Conservation (phyloP, 1,140 invertebrate genomes). For the Parapsyche elsis region DNA sequence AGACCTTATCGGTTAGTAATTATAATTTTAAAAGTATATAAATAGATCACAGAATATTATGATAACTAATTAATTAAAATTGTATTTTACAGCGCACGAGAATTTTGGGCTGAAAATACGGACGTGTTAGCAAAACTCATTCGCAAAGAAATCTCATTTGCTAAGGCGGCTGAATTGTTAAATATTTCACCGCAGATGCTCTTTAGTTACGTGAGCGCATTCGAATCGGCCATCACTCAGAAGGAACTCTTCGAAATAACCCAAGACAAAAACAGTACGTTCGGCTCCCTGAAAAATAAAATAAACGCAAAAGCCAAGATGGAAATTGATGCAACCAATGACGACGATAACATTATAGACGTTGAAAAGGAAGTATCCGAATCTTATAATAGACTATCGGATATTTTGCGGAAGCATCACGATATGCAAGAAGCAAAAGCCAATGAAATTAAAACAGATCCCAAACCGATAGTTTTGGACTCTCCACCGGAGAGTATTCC, state of each 20-base stretch:
- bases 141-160: conserved; percentile 76
- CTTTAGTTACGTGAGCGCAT: conserved; percentile 70
- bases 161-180: conserved; percentile 77
- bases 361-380: neutral
- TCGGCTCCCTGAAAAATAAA: neutral
- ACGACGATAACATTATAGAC: neutral
- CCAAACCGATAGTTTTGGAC: neutral
- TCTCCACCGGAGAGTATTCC: neutral
- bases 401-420: conserved; percentile 34
- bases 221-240: conserved; percentile 32
- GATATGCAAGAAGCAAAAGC: conserved; percentile 14
- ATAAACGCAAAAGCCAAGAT: neutral
- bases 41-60: conserved; percentile 9
- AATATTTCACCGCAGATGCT: conserved; percentile 79
- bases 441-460: neutral
- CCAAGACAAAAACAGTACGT: neutral
- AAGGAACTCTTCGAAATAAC: conserved; percentile 34
- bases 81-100: conserved; percentile 71
- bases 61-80: conserved; percentile 10
- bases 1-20: conserved; percentile 76
- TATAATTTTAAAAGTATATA: neutral
- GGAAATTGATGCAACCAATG: neutral
- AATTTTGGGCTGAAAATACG: conserved; percentile 80
- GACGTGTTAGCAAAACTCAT: conserved; percentile 77
- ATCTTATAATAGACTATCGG: conserved; percentile 33